Evolutionary conservation across 2,113 vertebrate genomes (phyloP).

Genomic region (Oreocharis arfaki): DNA sequence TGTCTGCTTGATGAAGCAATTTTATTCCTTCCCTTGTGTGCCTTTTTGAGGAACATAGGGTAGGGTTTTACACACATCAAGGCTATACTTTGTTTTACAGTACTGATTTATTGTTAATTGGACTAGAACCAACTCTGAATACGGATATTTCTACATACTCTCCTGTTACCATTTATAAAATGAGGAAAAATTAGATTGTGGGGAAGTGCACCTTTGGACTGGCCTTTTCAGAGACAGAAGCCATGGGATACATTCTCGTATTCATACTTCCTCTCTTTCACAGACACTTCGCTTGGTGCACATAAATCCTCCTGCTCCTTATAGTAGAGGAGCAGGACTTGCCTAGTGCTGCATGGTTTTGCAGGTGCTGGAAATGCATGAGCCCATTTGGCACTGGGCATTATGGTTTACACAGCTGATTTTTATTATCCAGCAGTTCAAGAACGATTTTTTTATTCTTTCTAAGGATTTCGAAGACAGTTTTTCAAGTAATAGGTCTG

Average conservation of each 20-base stretch:
- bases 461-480: neutral
- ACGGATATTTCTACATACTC: neutral
- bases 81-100: neutral
- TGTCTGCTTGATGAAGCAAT: neutral
- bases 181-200: neutral
- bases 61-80: neutral
- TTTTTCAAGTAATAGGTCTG: neutral
- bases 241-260: neutral
- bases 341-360: neutral
- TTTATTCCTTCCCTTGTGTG: neutral
- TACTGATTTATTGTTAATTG: neutral
- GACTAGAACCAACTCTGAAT: neutral
- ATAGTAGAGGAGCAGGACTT: neutral
- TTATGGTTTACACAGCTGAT: neutral
- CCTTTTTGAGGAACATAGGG: neutral
- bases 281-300: neutral
- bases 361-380: neutral
- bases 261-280: neutral
- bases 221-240: neutral
- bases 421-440: neutral
- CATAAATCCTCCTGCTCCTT: neutral
- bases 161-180: neutral
- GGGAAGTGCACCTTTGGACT: neutral
- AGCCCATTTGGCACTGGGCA: neutral
- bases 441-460: neutral